These are phyloP conservation scores for Anguilla anguilla DNA, from an alignment of 2,797 vertebrate genomes.

Conservation along the genomic window DNA sequence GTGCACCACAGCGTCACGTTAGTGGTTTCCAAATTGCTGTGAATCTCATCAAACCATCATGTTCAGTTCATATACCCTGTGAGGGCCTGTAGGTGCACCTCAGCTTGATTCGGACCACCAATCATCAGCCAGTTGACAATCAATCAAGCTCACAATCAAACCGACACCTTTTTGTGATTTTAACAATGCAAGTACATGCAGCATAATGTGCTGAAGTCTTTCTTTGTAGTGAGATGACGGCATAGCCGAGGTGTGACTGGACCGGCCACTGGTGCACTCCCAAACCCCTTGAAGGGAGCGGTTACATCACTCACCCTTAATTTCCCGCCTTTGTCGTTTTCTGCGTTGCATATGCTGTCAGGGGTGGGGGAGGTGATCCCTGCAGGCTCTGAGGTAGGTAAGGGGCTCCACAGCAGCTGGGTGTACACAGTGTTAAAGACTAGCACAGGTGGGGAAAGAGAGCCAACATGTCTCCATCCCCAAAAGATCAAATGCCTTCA, in stretches of 20 bases:
- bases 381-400: slow-evolving; percentile 1
- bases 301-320: neutral
- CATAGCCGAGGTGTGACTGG: neutral
- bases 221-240: neutral
- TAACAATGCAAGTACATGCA: neutral
- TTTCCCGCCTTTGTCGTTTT: no score
- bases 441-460: neutral
- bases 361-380: no score
- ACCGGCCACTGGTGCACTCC: no score
- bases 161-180: neutral
- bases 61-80: neutral
- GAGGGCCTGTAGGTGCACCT: neutral
- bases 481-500: neutral
- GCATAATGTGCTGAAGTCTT: neutral
- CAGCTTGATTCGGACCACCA: no score
- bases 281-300: no score
- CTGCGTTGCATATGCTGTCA: neutral
- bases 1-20: neutral
- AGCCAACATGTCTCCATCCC: neutral
- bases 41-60: neutral
- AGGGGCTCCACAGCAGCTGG: neutral
- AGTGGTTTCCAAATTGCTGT: neutral
- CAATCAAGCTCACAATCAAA: neutral
- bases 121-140: neutral
- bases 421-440: no score